Conservation (phyloP, 2,113 vertebrate genomes). For the Emydocephalus ijimae region DNA sequence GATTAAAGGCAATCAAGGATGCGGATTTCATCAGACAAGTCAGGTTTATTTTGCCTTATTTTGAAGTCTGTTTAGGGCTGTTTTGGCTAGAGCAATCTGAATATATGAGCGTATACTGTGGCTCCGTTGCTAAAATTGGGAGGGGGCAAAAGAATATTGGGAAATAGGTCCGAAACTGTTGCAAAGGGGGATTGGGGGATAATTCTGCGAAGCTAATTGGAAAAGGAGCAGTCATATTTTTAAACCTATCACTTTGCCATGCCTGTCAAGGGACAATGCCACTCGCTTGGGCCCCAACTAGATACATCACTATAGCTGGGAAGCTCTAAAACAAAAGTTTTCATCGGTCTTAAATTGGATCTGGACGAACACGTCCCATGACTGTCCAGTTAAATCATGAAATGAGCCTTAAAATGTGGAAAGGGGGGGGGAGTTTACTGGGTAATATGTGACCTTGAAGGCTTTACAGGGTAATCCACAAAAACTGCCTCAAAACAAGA, state of each 20-base stretch:
- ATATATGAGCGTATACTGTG: too few species aligned
- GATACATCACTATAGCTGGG: slow-evolving; percentile 16
- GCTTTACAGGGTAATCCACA: not conserved
- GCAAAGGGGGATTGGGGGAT: slow-evolving; percentile 11
- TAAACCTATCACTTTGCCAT: slow-evolving; percentile 59
- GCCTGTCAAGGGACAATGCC: slow-evolving; percentile 55
- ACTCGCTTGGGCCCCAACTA: slow-evolving; percentile 41
- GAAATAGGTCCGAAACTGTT: slow-evolving; percentile 18
- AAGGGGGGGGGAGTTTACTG: not conserved
- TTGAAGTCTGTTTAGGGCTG: slow-evolving; percentile 3
- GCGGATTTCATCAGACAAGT: slow-evolving; percentile 27
- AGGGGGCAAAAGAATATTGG: not conserved
- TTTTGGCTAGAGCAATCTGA: not conserved
- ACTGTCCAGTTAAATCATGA: not conserved
- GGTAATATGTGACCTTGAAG: slow-evolving; percentile 26
- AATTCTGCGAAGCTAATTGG: slow-evolving; percentile 27
- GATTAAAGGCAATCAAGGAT: slow-evolving; percentile 32
- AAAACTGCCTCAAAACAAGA: slow-evolving; percentile 36
- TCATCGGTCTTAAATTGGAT: slow-evolving; percentile 48
- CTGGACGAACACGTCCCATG: slow-evolving; percentile 27
- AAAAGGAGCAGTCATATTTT: slow-evolving; percentile 37
- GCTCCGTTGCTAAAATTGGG: slow-evolving; percentile 12
- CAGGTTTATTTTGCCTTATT: slow-evolving; percentile 10
- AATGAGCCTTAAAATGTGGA: slow-evolving; percentile 22
- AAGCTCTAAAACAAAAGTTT: slow-evolving; percentile 28